Base-by-base conservation (phyloP, 2,797 vertebrate species). In the Salmo trutta region DNA sequence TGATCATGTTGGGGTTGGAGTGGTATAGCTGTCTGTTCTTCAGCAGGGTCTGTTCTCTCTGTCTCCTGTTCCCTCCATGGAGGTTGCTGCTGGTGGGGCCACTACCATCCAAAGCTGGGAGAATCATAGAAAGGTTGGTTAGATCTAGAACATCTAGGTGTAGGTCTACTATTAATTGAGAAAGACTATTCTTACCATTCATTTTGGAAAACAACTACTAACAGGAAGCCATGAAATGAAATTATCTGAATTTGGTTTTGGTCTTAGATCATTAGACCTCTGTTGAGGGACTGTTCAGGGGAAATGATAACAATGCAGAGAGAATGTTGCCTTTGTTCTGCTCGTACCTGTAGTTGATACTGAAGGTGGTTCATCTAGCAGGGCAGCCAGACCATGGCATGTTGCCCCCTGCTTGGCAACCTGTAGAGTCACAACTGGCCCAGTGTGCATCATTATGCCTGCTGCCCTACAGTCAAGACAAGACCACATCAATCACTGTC, bases 341-440 rank as follows among this genome's bases (percentile, higher is more conserved):
- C 71, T 52, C 41, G 66, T 91, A 97, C 96, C 93, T 93, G 93
- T 90, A 59, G 92, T 92, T 83, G 91, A 92, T 80, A 94, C 91
- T 29, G 94, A 89, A 24, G 92, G 89, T 1, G 92, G 91, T 75
- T 95, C 93, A 74, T 92, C 94, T 86, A 99, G 93, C 73, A 97
- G 88, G n/a, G 94, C 95, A 71, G 92, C 95, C 41, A 99, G 91
- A 62, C 98, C 96, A 79, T 97, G 96, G 79, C 93, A 96, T 86
- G 95, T 95, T 27, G 97, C 97, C 77, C 94, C 97, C 84, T 93
- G 95, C 88, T 97, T 99, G 64, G 94, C 96, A n/a, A 98, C 96
- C 88, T 96, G 93, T 52, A 99, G 90, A 1, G 94, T 96, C 77
- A 99, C 96, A 69, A 97, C 94, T 0, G 96, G 94, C 75, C 97